Evolutionary conservation across 2,113 vertebrate species (phyloP).

Genomic region (Festucalex cinctus): DNA sequence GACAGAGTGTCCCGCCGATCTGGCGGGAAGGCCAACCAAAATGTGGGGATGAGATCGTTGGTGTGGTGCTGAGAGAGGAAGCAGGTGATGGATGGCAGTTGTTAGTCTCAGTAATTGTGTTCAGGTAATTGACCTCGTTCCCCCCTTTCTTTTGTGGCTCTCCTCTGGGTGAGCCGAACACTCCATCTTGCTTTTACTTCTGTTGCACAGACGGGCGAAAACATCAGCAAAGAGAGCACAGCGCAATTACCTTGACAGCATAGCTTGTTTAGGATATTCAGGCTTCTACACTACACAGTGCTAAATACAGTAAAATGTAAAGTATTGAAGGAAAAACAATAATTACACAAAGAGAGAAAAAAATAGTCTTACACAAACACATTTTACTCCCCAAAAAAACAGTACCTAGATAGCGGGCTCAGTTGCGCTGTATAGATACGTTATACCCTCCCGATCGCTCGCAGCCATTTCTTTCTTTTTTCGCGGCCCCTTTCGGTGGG

Average conservation of each 20-base stretch:
- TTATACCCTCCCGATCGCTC: too few species aligned
- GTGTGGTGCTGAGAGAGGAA: conserved; percentile 48
- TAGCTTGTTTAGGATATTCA: conserved; percentile 40
- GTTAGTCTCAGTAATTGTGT: conserved; percentile 75
- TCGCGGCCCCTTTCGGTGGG: too few species aligned
- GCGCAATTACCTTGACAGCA: conserved; percentile 21
- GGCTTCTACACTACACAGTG: conserved; percentile 22
- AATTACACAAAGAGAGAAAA: background rate
- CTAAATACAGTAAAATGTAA: background rate
- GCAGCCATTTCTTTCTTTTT: too few species aligned
- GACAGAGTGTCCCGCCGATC: conserved; percentile 70
- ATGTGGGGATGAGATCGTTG: conserved; percentile 57
- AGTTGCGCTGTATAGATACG: too few species aligned
- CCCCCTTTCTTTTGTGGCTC: conserved; percentile 32
- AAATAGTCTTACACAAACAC: background rate
- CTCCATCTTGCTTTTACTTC: conserved; percentile 58
- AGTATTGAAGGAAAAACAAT: too few species aligned
- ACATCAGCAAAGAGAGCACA: conserved; percentile 36
- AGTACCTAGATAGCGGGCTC: too few species aligned
- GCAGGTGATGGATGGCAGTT: conserved; percentile 73
- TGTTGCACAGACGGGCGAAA: conserved; percentile 50
- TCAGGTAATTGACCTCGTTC: conserved; percentile 71
- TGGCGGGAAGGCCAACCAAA: conserved; percentile 62
- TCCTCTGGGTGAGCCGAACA: conserved; percentile 41
- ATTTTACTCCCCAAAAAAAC: background rate